phyloP scores from a whole-genome alignment of 2,113 vertebrate species.

The Prietella phreatophila region DNA sequence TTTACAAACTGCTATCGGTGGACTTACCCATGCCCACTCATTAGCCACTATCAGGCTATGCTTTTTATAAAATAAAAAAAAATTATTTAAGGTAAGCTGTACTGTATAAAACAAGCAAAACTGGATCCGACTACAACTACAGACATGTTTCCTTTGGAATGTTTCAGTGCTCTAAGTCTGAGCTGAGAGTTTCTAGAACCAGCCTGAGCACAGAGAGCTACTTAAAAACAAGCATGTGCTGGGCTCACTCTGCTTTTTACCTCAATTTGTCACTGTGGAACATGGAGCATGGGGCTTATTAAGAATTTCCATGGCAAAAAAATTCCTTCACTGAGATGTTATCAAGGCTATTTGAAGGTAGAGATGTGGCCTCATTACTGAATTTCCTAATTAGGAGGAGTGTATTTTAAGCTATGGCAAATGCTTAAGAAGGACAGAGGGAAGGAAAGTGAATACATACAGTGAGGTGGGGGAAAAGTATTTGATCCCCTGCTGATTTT shows the following conservation, averaged over 20 bases:
- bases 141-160: slow-evolving; percentile 39
- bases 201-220: neutral
- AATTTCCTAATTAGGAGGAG: slow-evolving; percentile 35
- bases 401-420: slow-evolving; percentile 21
- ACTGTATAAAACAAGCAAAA: neutral
- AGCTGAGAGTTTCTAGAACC: slow-evolving; percentile 33
- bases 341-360: slow-evolving; percentile 14
- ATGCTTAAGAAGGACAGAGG: neutral
- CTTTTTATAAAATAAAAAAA: too few species aligned
- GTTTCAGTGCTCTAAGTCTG: neutral
- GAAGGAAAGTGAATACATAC: too few species aligned
- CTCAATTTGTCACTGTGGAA: slow-evolving; percentile 8
- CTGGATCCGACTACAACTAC: neutral
- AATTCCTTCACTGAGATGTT: neutral
- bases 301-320: slow-evolving; percentile 17
- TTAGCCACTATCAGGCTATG: neutral
- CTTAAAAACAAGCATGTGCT: slow-evolving; percentile 23
- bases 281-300: neutral
- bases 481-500: too few species aligned
- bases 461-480: too few species aligned
- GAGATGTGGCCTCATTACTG: slow-evolving; percentile 29
- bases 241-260: neutral
- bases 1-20: neutral
- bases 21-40: neutral
- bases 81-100: too few species aligned